Conservation (phyloP, 2,797 vertebrate genomes). For the Yasuhikotakia modesta region DNA sequence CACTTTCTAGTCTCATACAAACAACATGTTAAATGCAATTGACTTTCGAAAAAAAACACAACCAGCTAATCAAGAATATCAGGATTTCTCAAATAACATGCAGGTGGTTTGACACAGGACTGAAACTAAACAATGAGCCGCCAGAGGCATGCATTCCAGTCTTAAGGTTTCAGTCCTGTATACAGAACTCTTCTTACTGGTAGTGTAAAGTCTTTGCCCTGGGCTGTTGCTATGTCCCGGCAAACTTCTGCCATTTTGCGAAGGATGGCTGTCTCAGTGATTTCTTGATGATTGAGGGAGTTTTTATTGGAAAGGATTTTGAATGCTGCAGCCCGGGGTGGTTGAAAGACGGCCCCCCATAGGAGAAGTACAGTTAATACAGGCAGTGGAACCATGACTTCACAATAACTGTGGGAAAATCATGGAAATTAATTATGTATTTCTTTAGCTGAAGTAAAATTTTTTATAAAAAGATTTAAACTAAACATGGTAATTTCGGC, state of each 20-base stretch:
- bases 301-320: not conserved
- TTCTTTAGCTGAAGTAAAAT: too few species aligned
- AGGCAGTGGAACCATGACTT: not conserved
- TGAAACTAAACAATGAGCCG: not conserved
- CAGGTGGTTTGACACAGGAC: not conserved
- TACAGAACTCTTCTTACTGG: constrained; percentile 1
- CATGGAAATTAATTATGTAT: not conserved
- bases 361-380: constrained; percentile 21
- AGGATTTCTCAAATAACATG: too few species aligned
- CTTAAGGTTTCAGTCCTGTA: too few species aligned
- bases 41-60: too few species aligned
- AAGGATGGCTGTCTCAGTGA: constrained; percentile 17
- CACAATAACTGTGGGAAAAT: not conserved
- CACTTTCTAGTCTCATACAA: too few species aligned
- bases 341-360: not conserved
- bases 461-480: too few species aligned
- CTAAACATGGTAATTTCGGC: too few species aligned
- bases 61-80: too few species aligned
- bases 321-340: not conserved
- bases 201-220: not conserved
- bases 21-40: too few species aligned
- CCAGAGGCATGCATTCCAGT: too few species aligned
- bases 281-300: constrained; percentile 39
- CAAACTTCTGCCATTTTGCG: constrained; percentile 27
- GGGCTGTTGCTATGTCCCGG: not conserved